Evolutionary conservation across 2,113 vertebrate species (phyloP).

Genomic region (Prionailurus bengalensis): DNA sequence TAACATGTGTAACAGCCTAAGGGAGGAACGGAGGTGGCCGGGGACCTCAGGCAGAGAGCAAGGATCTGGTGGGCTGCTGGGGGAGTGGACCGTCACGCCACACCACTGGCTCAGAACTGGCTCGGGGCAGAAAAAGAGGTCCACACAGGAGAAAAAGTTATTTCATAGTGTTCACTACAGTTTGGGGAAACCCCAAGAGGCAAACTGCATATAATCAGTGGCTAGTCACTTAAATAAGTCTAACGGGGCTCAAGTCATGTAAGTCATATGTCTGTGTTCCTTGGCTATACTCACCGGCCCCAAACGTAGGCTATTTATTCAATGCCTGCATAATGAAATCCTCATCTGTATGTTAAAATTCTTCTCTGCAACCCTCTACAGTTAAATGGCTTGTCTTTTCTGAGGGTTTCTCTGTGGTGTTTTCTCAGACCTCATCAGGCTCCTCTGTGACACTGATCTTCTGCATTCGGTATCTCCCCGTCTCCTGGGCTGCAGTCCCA

Average conservation of each 20-base stretch:
- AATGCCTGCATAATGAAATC: not conserved
- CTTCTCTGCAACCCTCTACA: not conserved
- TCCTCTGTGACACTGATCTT: not conserved
- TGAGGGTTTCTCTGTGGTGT: not conserved
- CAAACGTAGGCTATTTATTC: not conserved
- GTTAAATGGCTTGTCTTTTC: not conserved
- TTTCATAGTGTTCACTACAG: not conserved
- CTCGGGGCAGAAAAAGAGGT: not conserved
- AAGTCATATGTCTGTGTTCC: not conserved
- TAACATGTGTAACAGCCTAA: not conserved
- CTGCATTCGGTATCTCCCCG: too few relatives aligned
- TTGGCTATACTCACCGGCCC: not conserved
- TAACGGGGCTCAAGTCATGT: not conserved
- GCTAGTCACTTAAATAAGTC: not conserved
- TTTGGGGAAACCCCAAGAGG: not conserved
- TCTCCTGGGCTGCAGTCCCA: too few relatives aligned
- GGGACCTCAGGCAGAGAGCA: not conserved
- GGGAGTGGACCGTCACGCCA: not conserved
- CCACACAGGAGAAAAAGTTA: not conserved
- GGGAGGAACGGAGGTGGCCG: not conserved
- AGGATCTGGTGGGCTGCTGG: not conserved
- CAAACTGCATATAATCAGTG: not conserved
- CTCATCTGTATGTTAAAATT: not conserved
- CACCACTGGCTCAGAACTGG: not conserved
- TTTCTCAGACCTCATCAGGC: not conserved